A percentile compares a stretch with the other conserved stretches of the same genome.
phyloP scores from a whole-genome alignment of 2,113 vertebrate genomes.

The Apteryx owenii region DNA sequence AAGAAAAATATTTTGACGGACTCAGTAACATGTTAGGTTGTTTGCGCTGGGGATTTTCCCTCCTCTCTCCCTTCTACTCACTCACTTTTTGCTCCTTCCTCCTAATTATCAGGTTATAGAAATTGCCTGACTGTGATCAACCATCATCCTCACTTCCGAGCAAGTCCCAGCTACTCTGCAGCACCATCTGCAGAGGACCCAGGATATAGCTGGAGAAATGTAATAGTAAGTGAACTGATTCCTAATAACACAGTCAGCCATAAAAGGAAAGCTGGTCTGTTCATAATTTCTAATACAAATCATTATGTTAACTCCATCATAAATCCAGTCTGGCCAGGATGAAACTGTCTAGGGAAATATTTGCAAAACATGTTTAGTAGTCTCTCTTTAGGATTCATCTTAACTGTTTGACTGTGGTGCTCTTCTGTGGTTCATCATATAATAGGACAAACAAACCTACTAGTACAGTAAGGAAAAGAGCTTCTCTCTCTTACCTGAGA shows the following conservation, averaged over 20 bases:
- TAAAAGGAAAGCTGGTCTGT: background rate
- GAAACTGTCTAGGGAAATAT: background rate
- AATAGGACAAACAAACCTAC: background rate
- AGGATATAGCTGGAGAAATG: conserved; percentile 81
- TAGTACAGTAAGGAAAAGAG: background rate
- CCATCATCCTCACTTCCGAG: conserved; percentile 75
- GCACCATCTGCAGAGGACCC: conserved; percentile 74
- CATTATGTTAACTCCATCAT: background rate
- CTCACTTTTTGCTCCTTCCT: background rate
- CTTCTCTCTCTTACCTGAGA: background rate
- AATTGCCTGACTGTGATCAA: conserved; percentile 79
- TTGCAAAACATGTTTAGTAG: background rate
- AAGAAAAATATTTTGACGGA: background rate
- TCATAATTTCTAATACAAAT: background rate
- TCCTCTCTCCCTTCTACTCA: background rate
- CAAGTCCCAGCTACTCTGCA: conserved; percentile 75
- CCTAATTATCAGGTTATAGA: conserved; percentile 75
- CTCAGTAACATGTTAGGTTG: background rate
- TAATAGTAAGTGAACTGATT: conserved; percentile 76
- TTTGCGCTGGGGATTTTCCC: fast-evolving
- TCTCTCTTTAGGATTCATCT: background rate
- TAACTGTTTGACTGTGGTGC: background rate
- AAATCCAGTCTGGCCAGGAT: background rate
- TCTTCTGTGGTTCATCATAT: background rate
- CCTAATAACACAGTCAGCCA: background rate